phyloP scores from a whole-genome alignment of 2,888 invertebrate genomes.

The Melolontha melolontha region DNA sequence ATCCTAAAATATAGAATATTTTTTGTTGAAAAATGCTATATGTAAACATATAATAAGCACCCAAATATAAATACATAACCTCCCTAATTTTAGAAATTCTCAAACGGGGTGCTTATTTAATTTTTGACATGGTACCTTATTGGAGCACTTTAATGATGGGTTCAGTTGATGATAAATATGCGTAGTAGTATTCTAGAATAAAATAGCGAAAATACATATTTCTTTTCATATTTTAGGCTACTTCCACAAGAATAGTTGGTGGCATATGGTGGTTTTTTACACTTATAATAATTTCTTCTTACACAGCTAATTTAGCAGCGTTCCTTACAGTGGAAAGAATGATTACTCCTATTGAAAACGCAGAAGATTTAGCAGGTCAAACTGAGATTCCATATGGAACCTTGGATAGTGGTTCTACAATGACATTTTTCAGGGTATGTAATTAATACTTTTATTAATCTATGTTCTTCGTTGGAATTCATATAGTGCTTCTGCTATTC shows the following conservation, averaged over 20 bases:
- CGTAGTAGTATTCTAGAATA: neutral
- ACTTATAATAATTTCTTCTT: constrained; percentile 96
- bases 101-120: constrained; percentile 38
- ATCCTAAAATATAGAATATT: neutral
- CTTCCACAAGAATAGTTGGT: constrained; percentile 94
- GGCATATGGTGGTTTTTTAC: constrained; percentile 99
- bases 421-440: constrained; percentile 95
- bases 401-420: constrained; percentile 92
- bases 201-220: neutral
- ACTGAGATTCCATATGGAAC: constrained; percentile 95
- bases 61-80: neutral
- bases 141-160: constrained; percentile 36
- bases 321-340: constrained; percentile 97
- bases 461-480: no score
- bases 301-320: constrained; percentile 98
- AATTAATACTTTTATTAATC: neutral
- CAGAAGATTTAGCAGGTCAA: constrained; percentile 95
- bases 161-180: constrained; percentile 41
- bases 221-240: constrained; percentile 71
- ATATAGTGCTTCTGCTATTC: no score
- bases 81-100: neutral
- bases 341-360: constrained; percentile 94
- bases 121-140: constrained; percentile 40
- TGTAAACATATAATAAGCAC: constrained; percentile 24
- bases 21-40: constrained; percentile 1